Evolutionary conservation across 2,113 vertebrate species (phyloP).

Genomic region (Paraplagusia blochii): DNA sequence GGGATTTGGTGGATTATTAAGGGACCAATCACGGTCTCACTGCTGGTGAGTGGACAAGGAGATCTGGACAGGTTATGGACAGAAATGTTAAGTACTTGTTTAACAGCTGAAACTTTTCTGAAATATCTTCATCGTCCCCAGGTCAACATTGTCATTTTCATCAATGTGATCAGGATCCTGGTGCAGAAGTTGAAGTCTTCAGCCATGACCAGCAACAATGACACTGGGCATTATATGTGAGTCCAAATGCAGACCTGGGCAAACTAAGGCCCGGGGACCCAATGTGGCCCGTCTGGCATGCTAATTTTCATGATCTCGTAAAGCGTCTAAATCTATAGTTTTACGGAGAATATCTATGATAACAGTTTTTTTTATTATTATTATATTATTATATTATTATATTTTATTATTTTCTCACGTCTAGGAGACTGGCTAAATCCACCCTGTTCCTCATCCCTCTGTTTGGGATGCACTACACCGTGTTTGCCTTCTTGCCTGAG

Average conservation of each 20-base stretch:
- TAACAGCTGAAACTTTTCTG: not conserved
- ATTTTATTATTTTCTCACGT: constrained; percentile 8
- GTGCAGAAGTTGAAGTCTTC: constrained; percentile 77
- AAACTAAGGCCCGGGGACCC: no score
- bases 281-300: no score
- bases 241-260: no score
- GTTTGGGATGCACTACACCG: constrained; percentile 92
- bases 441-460: constrained; percentile 94
- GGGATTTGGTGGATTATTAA: constrained; percentile 80
- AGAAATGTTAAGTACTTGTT: not conserved
- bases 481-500: constrained; percentile 92
- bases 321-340: no score
- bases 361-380: constrained; percentile 4
- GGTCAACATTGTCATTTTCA: constrained; percentile 78
- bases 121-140: constrained; percentile 25
- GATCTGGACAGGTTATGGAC: no score
- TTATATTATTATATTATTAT: not conserved
- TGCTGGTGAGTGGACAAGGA: constrained; percentile 67
- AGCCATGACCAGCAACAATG: constrained; percentile 64
- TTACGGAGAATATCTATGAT: not conserved
- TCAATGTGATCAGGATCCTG: constrained; percentile 78
- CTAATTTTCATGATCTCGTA: no score
- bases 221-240: constrained; percentile 76
- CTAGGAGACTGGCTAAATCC: constrained; percentile 92
- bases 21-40: constrained; percentile 74